phyloP scores from a whole-genome alignment of 2,888 invertebrate species.

The Trissonchulus latispiculum region DNA sequence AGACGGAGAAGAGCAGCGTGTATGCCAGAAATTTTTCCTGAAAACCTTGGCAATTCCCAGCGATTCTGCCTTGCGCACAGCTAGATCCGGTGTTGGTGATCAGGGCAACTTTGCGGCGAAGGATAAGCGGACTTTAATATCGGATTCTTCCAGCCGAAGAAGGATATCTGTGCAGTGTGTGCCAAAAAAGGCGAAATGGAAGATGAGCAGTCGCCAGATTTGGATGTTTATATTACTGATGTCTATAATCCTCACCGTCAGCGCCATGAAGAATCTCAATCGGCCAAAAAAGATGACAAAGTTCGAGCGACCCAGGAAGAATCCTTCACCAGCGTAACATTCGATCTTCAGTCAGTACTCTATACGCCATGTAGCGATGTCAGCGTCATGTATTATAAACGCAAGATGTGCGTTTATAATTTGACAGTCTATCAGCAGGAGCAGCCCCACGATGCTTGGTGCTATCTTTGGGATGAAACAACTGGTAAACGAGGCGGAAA shows the following conservation, averaged over 20 bases:
- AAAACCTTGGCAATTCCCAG: background rate
- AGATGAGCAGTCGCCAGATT: too few relatives aligned
- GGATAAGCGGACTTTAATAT: slow-evolving; percentile 10
- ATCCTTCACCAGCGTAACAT: background rate
- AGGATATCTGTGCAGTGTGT: slow-evolving; percentile 12
- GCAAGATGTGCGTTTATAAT: slow-evolving; percentile 18
- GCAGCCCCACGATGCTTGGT: slow-evolving; percentile 1
- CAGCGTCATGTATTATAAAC: slow-evolving; percentile 15
- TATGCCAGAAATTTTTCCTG: slow-evolving; percentile 5
- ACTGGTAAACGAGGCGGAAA: slow-evolving; percentile 5
- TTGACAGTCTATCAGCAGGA: slow-evolving; percentile 15
- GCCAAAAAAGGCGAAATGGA: too few relatives aligned
- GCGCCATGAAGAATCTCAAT: background rate
- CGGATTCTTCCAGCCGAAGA: slow-evolving; percentile 15
- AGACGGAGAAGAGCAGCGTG: too few relatives aligned
- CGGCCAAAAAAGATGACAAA: background rate
- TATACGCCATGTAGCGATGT: slow-evolving; percentile 9
- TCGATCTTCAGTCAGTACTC: slow-evolving; percentile 19
- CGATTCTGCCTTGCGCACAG: background rate
- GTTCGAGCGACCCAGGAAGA: background rate
- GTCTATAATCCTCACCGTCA: background rate
- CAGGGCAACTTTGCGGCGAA: background rate
- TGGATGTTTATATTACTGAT: too few relatives aligned
- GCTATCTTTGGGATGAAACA: slow-evolving; percentile 18
- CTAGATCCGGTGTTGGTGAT: background rate